A percentile compares a stretch with the other conserved stretches of the same genome.
These are phyloP conservation scores for Gymnothorax javanicus DNA, from an alignment of 2,797 vertebrate genomes.

Conservation along the genomic window DNA sequence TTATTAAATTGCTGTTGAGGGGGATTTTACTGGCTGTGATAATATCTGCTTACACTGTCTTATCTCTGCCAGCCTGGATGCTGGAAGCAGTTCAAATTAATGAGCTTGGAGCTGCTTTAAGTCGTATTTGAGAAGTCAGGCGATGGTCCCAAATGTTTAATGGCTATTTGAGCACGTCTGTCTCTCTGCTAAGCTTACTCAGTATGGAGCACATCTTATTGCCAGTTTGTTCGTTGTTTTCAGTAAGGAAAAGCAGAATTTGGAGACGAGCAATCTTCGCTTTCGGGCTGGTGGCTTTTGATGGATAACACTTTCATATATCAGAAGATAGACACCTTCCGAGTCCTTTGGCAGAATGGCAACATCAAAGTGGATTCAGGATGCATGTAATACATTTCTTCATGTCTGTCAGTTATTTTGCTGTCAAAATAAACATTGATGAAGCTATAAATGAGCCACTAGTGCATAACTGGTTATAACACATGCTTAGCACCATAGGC, in stretches of 20 bases:
- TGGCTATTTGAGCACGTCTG: not conserved
- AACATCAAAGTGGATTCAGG: not conserved
- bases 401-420: too few species aligned
- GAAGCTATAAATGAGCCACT: not conserved
- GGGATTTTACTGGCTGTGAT: slow-evolving; percentile 12
- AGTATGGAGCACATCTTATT: not conserved
- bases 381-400: not conserved
- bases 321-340: not conserved
- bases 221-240: not conserved
- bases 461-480: not conserved
- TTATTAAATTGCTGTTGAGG: not conserved
- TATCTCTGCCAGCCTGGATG: not conserved
- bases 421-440: too few species aligned
- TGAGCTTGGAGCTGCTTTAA: not conserved
- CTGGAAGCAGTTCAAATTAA: not conserved
- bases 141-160: not conserved
- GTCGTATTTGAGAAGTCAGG: not conserved
- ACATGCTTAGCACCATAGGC: not conserved
- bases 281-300: not conserved
- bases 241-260: not conserved
- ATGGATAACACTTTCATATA: not conserved
- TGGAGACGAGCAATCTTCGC: not conserved
- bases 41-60: not conserved
- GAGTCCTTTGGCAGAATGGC: not conserved
- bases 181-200: not conserved